Conservation (phyloP, 2,113 vertebrate genomes). For the Perccottus glenii region DNA sequence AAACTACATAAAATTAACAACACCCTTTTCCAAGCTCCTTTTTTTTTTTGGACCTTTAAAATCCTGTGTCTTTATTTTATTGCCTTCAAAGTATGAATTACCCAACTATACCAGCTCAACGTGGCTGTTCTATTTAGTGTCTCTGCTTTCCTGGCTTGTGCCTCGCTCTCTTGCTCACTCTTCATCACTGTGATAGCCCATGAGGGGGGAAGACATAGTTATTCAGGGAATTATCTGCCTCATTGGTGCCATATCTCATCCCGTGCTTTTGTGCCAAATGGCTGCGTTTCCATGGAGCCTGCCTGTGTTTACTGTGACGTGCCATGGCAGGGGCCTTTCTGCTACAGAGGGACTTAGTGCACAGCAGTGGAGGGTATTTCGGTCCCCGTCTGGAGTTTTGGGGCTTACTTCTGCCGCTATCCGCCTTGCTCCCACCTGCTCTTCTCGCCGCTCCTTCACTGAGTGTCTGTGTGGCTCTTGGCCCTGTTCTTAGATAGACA, state of each 20-base stretch:
- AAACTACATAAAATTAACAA: too few relatives aligned
- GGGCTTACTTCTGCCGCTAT: slow-evolving; percentile 68
- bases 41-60: not conserved
- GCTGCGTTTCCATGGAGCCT: slow-evolving; percentile 70
- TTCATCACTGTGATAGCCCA: slow-evolving; percentile 63
- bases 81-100: slow-evolving; percentile 21
- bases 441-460: slow-evolving; percentile 68
- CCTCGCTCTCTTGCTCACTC: slow-evolving; percentile 26
- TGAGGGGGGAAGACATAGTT: slow-evolving; percentile 64
- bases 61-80: too few relatives aligned
- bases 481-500: slow-evolving; percentile 72
- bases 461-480: slow-evolving; percentile 59
- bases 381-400: slow-evolving; percentile 74
- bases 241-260: slow-evolving; percentile 73
- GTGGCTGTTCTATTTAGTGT: slow-evolving; percentile 29
- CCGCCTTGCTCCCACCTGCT: slow-evolving; percentile 72
- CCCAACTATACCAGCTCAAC: not conserved
- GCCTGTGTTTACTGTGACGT: slow-evolving; percentile 74
- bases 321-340: slow-evolving; percentile 64
- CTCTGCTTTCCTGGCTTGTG: not conserved
- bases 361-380: slow-evolving; percentile 74
- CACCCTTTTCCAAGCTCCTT: too few relatives aligned
- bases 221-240: slow-evolving; percentile 76
- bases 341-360: slow-evolving; percentile 69
- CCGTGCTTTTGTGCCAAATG: slow-evolving; percentile 64